Evolutionary conservation across 1,140 invertebrate species (phyloP).

Genomic region (Brachionus plicatilis): DNA sequence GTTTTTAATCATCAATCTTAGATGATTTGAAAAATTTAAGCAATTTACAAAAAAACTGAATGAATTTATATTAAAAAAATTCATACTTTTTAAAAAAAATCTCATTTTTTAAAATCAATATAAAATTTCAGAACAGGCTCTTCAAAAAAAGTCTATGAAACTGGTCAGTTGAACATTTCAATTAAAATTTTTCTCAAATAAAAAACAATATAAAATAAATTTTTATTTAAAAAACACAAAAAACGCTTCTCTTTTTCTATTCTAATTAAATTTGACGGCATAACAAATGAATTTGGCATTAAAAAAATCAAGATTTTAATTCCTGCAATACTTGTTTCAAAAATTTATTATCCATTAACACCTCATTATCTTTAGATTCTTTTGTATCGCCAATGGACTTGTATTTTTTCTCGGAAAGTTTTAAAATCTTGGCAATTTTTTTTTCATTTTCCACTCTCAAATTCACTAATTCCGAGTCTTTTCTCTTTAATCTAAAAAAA

Average conservation of each 20-base stretch:
- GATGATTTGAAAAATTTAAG: too few relatives aligned
- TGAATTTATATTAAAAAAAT: too few relatives aligned
- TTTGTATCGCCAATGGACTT: background rate
- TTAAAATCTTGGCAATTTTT: slow-evolving; percentile 9
- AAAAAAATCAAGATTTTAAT: background rate
- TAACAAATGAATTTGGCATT: background rate
- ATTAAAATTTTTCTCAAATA: too few relatives aligned
- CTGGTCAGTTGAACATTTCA: too few relatives aligned
- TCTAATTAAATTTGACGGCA: background rate
- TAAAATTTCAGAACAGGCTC: too few relatives aligned
- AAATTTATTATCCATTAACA: background rate
- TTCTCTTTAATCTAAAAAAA: slow-evolving; percentile 9
- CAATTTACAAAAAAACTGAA: too few relatives aligned
- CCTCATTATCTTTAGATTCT: background rate
- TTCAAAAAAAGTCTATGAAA: too few relatives aligned
- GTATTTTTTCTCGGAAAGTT: background rate
- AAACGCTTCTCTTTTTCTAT: background rate
- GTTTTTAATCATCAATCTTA: too few relatives aligned
- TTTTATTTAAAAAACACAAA: too few relatives aligned
- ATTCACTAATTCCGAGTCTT: background rate
- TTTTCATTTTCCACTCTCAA: background rate
- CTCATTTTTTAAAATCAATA: too few relatives aligned
- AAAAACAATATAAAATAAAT: too few relatives aligned
- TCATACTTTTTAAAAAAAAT: too few relatives aligned
- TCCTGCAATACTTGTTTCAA: background rate